A percentile compares a stretch with the other conserved stretches of the same genome.
Evolutionary conservation across 2,797 vertebrate species (phyloP).

Genomic region (Smutsia gigantea): DNA sequence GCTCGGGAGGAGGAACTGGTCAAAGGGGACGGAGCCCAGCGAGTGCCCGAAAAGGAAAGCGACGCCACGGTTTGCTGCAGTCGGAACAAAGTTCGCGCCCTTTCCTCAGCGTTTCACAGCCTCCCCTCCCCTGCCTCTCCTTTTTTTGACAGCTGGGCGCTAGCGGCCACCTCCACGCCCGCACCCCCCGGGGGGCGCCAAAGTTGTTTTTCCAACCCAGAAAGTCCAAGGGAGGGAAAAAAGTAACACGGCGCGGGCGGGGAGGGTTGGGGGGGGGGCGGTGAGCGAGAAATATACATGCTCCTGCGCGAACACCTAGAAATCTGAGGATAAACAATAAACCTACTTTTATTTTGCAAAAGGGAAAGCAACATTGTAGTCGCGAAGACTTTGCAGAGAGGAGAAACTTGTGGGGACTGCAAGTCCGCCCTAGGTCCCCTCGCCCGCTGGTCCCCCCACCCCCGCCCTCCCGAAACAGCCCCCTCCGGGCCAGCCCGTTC

Average conservation of each 20-base stretch:
- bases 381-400: neutral
- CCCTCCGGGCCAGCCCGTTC: conserved; percentile 52
- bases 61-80: conserved; percentile 47
- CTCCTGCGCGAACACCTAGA: neutral
- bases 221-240: neutral
- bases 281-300: neutral
- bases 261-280: neutral
- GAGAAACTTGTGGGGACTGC: conserved; percentile 59
- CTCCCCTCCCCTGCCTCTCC: neutral
- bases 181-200: conserved; percentile 71
- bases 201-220: conserved; percentile 72
- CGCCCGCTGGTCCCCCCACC: neutral
- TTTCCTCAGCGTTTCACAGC: conserved; percentile 62
- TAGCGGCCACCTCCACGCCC: conserved; percentile 71
- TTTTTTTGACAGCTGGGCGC: conserved; percentile 84
- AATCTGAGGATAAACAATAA: conserved; percentile 39
- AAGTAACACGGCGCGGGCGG: neutral
- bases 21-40: conserved; percentile 25
- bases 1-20: neutral
- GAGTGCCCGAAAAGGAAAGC: conserved; percentile 35
- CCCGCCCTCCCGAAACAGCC: conserved; percentile 16
- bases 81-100: conserved; percentile 82
- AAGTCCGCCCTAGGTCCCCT: conserved; percentile 49
- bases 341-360: conserved; percentile 52
- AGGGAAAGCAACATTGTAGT: conserved; percentile 45